Base-by-base conservation (phyloP, 1,140 invertebrate species). In the Druon quercuslanigerum region DNA sequence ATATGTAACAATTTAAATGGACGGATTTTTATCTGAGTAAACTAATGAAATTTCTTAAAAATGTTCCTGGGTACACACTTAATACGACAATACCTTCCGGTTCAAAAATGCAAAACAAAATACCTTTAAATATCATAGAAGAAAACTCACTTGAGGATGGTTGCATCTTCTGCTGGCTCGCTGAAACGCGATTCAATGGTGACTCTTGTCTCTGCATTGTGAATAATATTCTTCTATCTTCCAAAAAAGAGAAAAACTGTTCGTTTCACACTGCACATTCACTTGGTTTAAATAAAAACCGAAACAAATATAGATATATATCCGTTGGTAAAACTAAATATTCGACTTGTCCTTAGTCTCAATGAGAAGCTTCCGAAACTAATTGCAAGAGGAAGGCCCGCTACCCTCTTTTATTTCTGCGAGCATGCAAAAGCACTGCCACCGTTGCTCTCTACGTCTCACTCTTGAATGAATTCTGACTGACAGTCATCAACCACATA, bases 101-200 rank as follows among this genome's bases (percentile, higher is more conserved):
- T n/a, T 7, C 2, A 56, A 56, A 56, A 56, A n/a, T 1, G 20
- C 2, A 56, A 3, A 17, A 17, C 9, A 19, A 56, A 56, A n/a
- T 56, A 17, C 16, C 46, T 75, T 72, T 20, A n/a, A 56, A 77
- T n/a, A 77, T 57, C 17, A 54, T 51, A 75, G 60, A 74, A 46
- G 2, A 57, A 75, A 75, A 82, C 87, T 90, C 86, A 90, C 89
- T 90, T 8, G 89, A 88, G 13, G 88, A 87, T 7, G 86, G 74
- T 12, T 86, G 85, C 81, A 88, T 85, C 54, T 88, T 88, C 5
- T 80, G 78, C 7, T 85, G 79, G 4, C 77, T n/a, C 11, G 75
- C 76, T 6, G 73, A 84, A 4, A 84, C 74, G 8, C 85, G 85
- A 80, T 87, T 85, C 40, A 88, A 77, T 50, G 83, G 81, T 16